These are phyloP conservation scores for Gibbula magus DNA, from an alignment of 2,888 invertebrate species.

Conservation along the genomic window DNA sequence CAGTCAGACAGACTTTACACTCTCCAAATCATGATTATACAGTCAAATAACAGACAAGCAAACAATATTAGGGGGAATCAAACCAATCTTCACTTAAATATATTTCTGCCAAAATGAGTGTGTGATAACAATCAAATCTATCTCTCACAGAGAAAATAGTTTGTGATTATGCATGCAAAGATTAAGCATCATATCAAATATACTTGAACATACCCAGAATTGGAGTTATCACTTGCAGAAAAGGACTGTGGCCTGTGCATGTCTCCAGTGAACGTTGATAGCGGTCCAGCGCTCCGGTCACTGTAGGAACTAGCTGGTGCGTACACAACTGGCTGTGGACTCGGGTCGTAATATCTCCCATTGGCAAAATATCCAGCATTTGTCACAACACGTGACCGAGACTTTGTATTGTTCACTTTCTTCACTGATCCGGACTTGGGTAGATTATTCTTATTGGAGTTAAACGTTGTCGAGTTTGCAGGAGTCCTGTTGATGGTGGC, in stretches of 20 bases:
- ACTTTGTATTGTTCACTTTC: constrained; percentile 31
- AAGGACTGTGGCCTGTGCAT: constrained; percentile 50
- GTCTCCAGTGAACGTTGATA: constrained; percentile 64
- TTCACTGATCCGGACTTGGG: constrained; percentile 22
- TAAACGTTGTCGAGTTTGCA: constrained; percentile 46
- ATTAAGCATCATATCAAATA: no score
- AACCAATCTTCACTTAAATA: no score
- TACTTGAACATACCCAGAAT: neutral
- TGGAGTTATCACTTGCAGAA: constrained; percentile 44
- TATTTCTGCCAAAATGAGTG: no score
- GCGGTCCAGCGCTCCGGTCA: constrained; percentile 58
- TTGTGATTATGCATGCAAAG: no score
- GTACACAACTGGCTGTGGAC: constrained; percentile 61
- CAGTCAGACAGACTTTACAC: no score
- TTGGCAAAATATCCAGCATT: constrained; percentile 64
- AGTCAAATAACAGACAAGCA: no score
- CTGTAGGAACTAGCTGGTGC: constrained; percentile 69
- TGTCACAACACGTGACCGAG: neutral
- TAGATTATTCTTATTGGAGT: constrained; percentile 42
- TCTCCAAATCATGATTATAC: no score
- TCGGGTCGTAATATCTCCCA: constrained; percentile 66
- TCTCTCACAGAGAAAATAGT: no score
- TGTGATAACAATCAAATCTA: no score
- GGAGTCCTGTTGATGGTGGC: constrained; percentile 44
- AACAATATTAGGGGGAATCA: no score